These are phyloP conservation scores for Dynastes grantii DNA, from an alignment of 2,888 invertebrate species.

Conservation along the genomic window DNA sequence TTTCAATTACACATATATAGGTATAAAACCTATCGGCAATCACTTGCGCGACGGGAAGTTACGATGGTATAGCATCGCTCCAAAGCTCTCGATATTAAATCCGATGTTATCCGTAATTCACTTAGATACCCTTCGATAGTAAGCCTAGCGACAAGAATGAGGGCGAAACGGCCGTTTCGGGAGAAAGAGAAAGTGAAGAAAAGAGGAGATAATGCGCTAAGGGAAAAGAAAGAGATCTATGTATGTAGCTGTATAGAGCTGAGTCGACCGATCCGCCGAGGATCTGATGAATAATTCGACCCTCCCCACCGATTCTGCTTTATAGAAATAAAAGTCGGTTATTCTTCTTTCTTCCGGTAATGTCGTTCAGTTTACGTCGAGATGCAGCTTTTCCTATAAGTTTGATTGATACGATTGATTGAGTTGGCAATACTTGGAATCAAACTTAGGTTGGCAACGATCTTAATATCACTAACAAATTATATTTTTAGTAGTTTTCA, in stretches of 20 bases:
- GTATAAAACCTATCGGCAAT: neutral
- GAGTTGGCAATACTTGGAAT: too few species aligned
- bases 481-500: too few species aligned
- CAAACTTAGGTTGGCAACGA: too few species aligned
- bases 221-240: neutral
- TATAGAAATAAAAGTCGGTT: neutral
- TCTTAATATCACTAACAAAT: too few species aligned
- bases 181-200: neutral
- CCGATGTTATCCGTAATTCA: constrained; percentile 18
- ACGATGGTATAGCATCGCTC: neutral
- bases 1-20: neutral
- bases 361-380: too few species aligned
- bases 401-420: too few species aligned
- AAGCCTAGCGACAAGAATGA: neutral
- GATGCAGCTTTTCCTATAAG: too few species aligned
- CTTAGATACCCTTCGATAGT: neutral
- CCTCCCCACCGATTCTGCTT: neutral
- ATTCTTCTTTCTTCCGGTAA: neutral
- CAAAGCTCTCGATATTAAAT: constrained; percentile 9
- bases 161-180: neutral
- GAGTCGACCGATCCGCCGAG: too few species aligned
- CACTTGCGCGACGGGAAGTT: neutral
- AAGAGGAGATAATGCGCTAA: neutral
- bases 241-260: too few species aligned
- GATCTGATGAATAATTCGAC: constrained; percentile 7